Base-by-base conservation (phyloP, 2,797 vertebrate species). In the Octomys mimax region DNA sequence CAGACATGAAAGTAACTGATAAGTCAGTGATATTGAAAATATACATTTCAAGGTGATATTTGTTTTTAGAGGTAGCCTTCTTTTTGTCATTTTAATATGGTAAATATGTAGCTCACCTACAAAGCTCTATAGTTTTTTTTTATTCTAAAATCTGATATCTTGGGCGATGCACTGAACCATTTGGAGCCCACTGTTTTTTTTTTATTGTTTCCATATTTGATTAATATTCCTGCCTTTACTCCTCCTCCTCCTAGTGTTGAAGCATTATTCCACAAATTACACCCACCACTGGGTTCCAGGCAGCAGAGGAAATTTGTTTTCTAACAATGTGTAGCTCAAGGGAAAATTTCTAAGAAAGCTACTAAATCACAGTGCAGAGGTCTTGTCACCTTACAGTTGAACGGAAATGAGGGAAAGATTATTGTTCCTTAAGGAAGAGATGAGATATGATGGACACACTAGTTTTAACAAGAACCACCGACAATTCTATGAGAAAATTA, bases 261-360 rank as follows among this genome's bases (percentile, higher is more conserved):
- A 88, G 42, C 73, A 64, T 31, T 90, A 62, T 75, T 24, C 59
- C 78, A 70, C 49, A 75, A 82, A 95, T 94, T 80, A 94, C 11
- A 92, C 21, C 39, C 89, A 91, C 64, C 71, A 81, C n/a, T 78
- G 57, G 39, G 61, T 86, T 89, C 73, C 68, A 93, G 94, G 49
- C 54, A 68, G 46, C 28, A 59, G 61, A 92, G 21, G 89, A 91
- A 88, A 95, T 88, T 73, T 90, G 22, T 88, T 94, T 96, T 80
- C 78, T 78, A 84, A 88, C 59, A 77, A 28, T 18, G 26, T 57
- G 52, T 33, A 92, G 54, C 61, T 82, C 5, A 70, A 81, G 94
- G 83, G 19, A 94, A 77, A 81, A 75, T 91, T 80, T 80, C 1
- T 4, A 18, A 54, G 82, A 85, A 71, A 73, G 71, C 33, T 92